Evolutionary conservation across 2,797 vertebrate species (phyloP), one percentile per base, ranked within the genome.

Genomic region (Tarsius wallacei): DNA sequence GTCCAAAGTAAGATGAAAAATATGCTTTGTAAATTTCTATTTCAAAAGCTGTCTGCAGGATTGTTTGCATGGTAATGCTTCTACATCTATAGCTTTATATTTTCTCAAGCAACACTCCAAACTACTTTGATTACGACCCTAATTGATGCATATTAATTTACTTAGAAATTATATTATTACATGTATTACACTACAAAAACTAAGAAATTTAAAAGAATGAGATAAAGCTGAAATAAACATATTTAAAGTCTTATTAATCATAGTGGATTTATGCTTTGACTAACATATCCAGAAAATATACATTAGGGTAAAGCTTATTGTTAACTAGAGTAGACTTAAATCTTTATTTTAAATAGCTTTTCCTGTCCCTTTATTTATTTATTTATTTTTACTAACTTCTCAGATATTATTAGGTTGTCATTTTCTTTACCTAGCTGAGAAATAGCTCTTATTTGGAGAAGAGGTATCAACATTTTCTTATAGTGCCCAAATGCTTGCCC

Each of bases 301-400:
- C 26, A 33, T 59, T 64, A 82, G 28, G 57, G 70, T 12, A 68
- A 90, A 42, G 22, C 7, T 87, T 22, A n/a, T 26, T 71, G 21
- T 73, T 87, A 88, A 63, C 15, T 85, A 49, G 66, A 53, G 49
- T 64, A 55, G 28, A 59, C 19, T 76, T 42, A 47, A 77, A 87
- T 36, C 28, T 81, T 90, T 66, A 90, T 78, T 96, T 94, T 85
- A 94, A 94, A 71, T 53, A 66, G 31, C 3, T 66, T 93, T 94
- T 66, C 13, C 73, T 17, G 47, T 42, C 42, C 42, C 42, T 42
- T 42, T 42, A 42, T 42, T 42, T 42, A 42, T 42, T 42, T 64
- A 1, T 61, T 26, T 77, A 22, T n/a, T 51, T 94, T 93, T 51
- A 42, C 16, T 36, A 73, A 63, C 13, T 94, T 95, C 36, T 80